Evolutionary conservation across 2,888 invertebrate species (phyloP).

Genomic region (Pammene aurita): DNA sequence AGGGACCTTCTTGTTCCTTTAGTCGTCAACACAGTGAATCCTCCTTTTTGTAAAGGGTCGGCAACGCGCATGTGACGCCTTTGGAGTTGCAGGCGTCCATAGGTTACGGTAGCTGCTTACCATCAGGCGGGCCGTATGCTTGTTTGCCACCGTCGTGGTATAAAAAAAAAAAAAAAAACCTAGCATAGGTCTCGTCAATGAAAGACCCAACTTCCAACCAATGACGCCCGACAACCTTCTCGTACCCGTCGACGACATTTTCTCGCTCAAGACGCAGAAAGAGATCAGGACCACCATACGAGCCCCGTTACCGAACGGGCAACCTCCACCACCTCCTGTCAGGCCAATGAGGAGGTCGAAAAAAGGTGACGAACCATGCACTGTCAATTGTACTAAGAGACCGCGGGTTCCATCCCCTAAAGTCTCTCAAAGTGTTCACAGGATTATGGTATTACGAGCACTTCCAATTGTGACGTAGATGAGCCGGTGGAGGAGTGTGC

Average conservation of each 20-base stretch:
- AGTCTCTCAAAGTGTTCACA: conserved; percentile 48
- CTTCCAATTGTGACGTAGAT: conserved; percentile 31
- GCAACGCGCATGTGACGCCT: too few species aligned
- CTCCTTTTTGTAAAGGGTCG: too few species aligned
- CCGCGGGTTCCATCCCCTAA: conserved; percentile 43
- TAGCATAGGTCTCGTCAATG: conserved; percentile 12
- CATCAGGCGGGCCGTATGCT: too few species aligned
- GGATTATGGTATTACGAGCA: conserved; percentile 51
- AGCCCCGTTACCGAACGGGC: conserved; percentile 44
- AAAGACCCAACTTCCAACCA: conserved; percentile 13
- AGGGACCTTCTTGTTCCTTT: too few species aligned
- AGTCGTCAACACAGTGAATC: too few species aligned
- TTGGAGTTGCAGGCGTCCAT: too few species aligned
- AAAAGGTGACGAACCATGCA: conserved; percentile 51
- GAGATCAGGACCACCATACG: conserved; percentile 45
- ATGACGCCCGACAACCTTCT: conserved; percentile 13
- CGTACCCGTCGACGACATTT: conserved; percentile 16
- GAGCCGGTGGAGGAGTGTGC: conserved; percentile 38
- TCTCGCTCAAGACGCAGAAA: conserved; percentile 43
- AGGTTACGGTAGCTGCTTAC: too few species aligned
- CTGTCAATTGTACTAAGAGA: conserved; percentile 54
- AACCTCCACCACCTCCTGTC: conserved; percentile 45
- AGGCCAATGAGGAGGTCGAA: conserved; percentile 51
- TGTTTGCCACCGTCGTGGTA: too few species aligned
- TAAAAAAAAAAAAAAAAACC: too few species aligned